Conservation (phyloP, 2,797 vertebrate species). For the Sebastes baramenuke region DNA sequence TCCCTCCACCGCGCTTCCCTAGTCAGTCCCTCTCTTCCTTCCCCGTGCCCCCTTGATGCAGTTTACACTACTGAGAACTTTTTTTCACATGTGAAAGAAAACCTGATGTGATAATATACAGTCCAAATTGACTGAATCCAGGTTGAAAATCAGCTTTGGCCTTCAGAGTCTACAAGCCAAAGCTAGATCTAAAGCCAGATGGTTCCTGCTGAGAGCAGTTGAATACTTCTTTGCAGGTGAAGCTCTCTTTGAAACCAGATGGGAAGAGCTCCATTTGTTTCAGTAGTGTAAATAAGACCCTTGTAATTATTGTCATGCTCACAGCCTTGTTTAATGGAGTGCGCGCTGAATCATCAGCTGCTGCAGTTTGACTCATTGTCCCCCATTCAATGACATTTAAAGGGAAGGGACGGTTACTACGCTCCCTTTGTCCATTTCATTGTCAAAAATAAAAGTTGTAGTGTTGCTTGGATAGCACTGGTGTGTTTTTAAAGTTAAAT, state of each 20-base stretch:
- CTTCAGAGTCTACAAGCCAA: neutral
- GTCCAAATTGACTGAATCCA: neutral
- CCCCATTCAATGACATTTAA: constrained; percentile 21
- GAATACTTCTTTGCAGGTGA: constrained; percentile 7
- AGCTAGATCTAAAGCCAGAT: constrained; percentile 28
- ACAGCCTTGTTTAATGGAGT: constrained; percentile 46
- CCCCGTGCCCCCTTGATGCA: neutral
- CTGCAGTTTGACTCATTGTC: constrained; percentile 45
- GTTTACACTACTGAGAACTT: constrained; percentile 5
- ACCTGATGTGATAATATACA: neutral
- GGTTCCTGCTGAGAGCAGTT: constrained; percentile 1
- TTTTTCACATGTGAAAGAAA: constrained; percentile 25
- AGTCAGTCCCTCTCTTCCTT: constrained; percentile 12
- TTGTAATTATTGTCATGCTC: constrained; percentile 29
- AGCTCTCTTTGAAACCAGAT: constrained; percentile 40
- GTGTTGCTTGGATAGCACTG: neutral
- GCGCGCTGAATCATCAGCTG: constrained; percentile 50
- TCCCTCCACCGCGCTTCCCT: constrained; percentile 27
- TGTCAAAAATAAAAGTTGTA: constrained; percentile 5
- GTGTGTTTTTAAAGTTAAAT: neutral
- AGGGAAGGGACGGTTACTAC: neutral
- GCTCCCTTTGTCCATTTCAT: neutral
- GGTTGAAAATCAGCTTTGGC: constrained; percentile 26
- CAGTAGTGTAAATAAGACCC: constrained; percentile 33
- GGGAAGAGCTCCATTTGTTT: constrained; percentile 40